Percentiles rank a stretch among this genome's conserved stretches.
Evolutionary conservation across 2,113 vertebrate genomes (phyloP).

Genomic region (Neogale vison): DNA sequence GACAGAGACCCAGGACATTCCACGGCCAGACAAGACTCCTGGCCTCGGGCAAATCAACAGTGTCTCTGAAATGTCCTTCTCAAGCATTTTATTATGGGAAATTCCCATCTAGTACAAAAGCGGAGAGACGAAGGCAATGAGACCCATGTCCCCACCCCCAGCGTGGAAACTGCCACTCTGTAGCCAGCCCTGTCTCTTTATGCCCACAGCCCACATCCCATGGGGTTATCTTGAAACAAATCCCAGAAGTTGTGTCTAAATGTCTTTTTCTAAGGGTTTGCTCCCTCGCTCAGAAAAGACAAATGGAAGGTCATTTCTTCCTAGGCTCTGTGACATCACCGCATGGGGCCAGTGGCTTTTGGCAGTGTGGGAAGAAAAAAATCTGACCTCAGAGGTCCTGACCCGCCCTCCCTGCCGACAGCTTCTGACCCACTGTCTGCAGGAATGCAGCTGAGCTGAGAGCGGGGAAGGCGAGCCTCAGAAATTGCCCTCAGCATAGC

Average conservation of each 20-base stretch:
- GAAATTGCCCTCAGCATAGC: fast-evolving
- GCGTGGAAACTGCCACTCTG: background rate
- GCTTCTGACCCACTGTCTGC: background rate
- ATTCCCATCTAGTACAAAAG: background rate
- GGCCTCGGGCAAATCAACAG: background rate
- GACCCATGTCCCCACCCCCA: background rate
- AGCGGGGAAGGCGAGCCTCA: fast-evolving
- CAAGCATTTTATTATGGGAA: background rate
- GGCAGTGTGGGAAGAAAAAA: background rate
- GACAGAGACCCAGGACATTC: background rate
- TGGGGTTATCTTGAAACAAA: background rate
- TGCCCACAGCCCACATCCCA: background rate
- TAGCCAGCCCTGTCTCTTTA: background rate
- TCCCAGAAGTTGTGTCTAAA: background rate
- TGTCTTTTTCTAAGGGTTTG: background rate
- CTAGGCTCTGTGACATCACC: background rate
- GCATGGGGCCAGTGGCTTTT: background rate
- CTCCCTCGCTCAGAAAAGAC: background rate
- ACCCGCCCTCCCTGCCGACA: background rate
- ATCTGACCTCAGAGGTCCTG: background rate
- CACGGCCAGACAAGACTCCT: background rate
- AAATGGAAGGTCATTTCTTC: background rate
- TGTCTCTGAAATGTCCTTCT: background rate
- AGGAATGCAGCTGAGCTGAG: background rate
- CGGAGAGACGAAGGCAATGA: background rate